Evolutionary conservation across 2,797 vertebrate species (phyloP), one percentile per base, ranked within the genome.

Genomic region (Rhinichthys osculus): DNA sequence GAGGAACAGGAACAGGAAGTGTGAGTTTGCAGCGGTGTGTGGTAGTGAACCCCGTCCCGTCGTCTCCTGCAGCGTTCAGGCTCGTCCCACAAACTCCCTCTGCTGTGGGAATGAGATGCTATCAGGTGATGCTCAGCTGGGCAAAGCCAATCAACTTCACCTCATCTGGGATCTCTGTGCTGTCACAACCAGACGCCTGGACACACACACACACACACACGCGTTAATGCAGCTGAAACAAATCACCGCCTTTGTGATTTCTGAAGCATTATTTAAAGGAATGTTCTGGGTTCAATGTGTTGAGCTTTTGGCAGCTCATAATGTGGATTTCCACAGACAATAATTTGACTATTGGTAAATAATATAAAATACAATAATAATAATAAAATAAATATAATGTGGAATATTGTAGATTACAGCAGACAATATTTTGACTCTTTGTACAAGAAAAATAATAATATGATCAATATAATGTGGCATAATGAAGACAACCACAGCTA

Each of bases 101-200:
- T 83, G 89, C 87, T 90, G 70, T 79, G 87, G 78, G 87, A 88
- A 86, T 74, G 87, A 90, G 89, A 85, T 84, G 90, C 78, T 94
- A 97, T 99, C 98, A 98, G 96, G 96, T 97, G 93, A 99, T 93
- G 90, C 98, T 99, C 89, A 99, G 92, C 94, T 99, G 98, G 79
- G 98, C 98, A 93, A 98, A 99, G 92, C 98, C 97, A 84, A 98
- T 98, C 95, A 99, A 94, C 95, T 99, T 99, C 94, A 98, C 96
- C 94, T 98, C 98, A 52, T 99, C 98, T 0, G 97, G 97, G 90
- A 96, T 97, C 94, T 99, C 98, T 0, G 95, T 92, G 88, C 97
- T 97, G 73, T 98, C 98, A n/a, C 97, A 98, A 94, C 96, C 92
- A 79, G 98, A 99, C 66, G 92, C 97, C 97, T 99, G 95, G 3